Conservation (phyloP, 1,140 invertebrate species). For the Zaprionus ghesquierei region DNA sequence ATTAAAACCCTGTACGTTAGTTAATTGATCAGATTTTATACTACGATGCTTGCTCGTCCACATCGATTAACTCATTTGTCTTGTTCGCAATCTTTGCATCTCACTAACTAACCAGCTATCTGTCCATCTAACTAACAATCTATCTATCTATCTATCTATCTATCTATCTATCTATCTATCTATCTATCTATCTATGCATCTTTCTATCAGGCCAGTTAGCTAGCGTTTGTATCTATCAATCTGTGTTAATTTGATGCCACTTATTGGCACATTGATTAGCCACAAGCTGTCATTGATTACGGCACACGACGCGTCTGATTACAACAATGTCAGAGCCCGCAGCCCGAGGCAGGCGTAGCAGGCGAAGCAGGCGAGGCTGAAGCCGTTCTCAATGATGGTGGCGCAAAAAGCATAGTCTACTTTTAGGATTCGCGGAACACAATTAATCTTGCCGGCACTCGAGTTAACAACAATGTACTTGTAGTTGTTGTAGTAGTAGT, state of each 20-base stretch:
- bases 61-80: background rate
- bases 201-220: constrained; percentile 2
- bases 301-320: constrained; percentile 6
- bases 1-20: background rate
- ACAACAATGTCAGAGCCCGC: constrained; percentile 14
- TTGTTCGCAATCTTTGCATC: background rate
- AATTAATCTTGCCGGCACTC: constrained; percentile 57
- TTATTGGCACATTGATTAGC: constrained; percentile 45
- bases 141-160: constrained; percentile 28
- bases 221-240: constrained; percentile 22
- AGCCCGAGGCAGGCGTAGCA: background rate
- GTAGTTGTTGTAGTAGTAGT: no score
- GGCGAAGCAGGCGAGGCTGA: background rate
- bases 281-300: constrained; percentile 40
- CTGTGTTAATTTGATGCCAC: constrained; percentile 39
- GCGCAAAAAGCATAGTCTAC: constrained; percentile 34
- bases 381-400: background rate
- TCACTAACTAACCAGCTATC: background rate
- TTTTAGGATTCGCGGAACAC: constrained; percentile 40
- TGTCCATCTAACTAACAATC: background rate
- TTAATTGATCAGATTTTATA: background rate
- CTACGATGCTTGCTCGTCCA: background rate
- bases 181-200: constrained; percentile 16
- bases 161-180: constrained; percentile 26
- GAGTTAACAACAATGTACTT: background rate